Base-by-base conservation (phyloP, 2,888 invertebrate genomes). In the Rhyacophila evoluta region DNA sequence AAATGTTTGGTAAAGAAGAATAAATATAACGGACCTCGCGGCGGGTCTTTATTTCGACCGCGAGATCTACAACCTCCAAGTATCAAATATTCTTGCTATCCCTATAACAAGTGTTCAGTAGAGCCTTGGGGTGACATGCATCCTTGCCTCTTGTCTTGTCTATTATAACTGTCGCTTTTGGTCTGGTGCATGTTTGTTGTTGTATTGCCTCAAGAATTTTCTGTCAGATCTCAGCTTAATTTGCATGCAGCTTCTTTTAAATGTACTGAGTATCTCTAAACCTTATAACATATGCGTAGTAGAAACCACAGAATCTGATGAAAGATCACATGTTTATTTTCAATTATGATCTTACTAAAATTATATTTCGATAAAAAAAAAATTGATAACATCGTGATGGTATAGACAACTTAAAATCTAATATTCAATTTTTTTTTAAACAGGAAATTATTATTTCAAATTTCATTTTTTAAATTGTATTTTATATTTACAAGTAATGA, bases 1-100 rank as follows among this genome's bases (percentile, higher is more conserved):
- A 81, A 81, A 78, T 78, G 79, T 77, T 81, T 81, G 81, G 81
- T 81, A 81, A 81, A 80, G 80, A 82, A 79, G 79, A 82, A 41
- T 55, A 55, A 79, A 70, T 74, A 79, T 74, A 75, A 75, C 41
- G 28, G 74, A 81, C 80, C 70, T 80, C 80, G 81, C 80, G 81
- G 74, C 67, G 75, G 72, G 72, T 72, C 78, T 77, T 74, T 71
- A 55, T 15, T 19, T 74, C 78, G 74, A 76, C 81, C 79, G 81
- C 80, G 79, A 75, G 36, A 73, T 82, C 79, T 39, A 36, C 82
- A 79, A 82, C 82, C 82, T 82, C 82, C 82, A 82, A 82, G 82
- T 82, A 82, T 82, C 82, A 82, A 82, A 80, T 28, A 81, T 80
- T 80, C 81, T 79, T 79, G 79, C 78, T 80, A 71, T 79, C 80